Evolutionary conservation across 2,888 invertebrate genomes (phyloP), one percentile per base, ranked within the genome.

Genomic region (Scrobipalpa costella): DNA sequence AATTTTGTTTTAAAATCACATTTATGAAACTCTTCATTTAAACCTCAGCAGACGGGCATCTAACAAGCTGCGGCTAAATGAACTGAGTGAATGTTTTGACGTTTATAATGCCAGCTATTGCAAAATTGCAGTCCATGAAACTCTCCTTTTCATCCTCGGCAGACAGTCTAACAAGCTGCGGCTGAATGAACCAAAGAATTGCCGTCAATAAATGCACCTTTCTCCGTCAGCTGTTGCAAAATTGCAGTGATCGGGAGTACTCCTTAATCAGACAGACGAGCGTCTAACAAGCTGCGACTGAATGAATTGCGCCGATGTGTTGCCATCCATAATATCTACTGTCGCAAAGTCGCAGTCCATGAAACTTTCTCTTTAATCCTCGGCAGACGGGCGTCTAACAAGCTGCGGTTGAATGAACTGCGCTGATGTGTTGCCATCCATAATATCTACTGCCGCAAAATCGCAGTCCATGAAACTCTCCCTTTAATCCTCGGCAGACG

Each of bases 21-120:
- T 9, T 52, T 2, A 52, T 15, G n/a, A 44, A 2, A n/a, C n/a
- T 44, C 15, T 9, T 0, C 50, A 1, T 27, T 13, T 8, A 52
- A 52, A 0, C 11, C 21, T 19, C 1, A 2, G 21, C 50, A 49
- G 49, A 21, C 8, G 50, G 21, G 50, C 50, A 8, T 52, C 49
- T 52, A 52, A 52, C 50, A 13, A 21, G 50, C 50, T 52, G 19
- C 13, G 27, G 11, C 13, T 50, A 11, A 50, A 11, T 50, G 50
- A 21, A 50, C 50, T 50, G 19, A 8, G 7, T 17, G 7, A 49
- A 11, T 11, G 9, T 11, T 50, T 11, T 40, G 1, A 13, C 5
- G 13, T 2, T n/a, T n/a, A n/a, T n/a, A n/a, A n/a, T n/a, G 5
- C 5, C 2, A 3, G 2, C 27, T 27, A 5, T 27, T 5, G n/a